Base-by-base conservation (phyloP, 2,113 vertebrate species). In the Dicrurus megarhynchus region DNA sequence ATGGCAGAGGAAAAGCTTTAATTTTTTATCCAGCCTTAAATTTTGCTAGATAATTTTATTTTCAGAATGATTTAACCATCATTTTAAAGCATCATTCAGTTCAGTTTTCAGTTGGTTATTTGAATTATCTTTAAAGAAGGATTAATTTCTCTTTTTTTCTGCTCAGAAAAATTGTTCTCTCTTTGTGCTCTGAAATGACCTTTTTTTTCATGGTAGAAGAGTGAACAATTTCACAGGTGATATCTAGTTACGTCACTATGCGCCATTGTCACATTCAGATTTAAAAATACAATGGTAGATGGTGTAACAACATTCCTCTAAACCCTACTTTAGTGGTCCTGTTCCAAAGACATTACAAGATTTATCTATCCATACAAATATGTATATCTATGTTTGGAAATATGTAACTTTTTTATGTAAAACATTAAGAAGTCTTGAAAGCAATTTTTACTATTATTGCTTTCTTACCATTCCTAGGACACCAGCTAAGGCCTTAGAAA, bases 381-480 rank as follows among this genome's bases (percentile, higher is more conserved):
- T 18, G 4, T 10, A 16, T 33, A 10, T 59, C 11, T 27, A 37
- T 3, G 3, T 33, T 44, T 32, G 11, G 37, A 86, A 68, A 5
- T 4, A 7, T 3, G 2, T 32, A 18, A 32, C 1, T 37, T 52
- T 19, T 27, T 52, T 60, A 6, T 52, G 2, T 10, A 33, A 69
- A 60, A 8, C 5, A 68, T 19, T 52, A 11, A 8, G 32, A 37
- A 2, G 17, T 70, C 4, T 16, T 52, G 28, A 83, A 57, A 63
- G 7, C 6, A 37, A 19, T 49, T 85, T 74, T 60, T 44, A 44
- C 10, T 1, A 0, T 24, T 11, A 3, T 27, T 84, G 3, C 1
- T 3, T 60, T 47, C 30, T 69, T 47, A 5, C 4, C 8, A 39
- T 47, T 52, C 10, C 27, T n/a, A 35, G 10, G 7, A 50, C 46